Evolutionary conservation across 92 coral and sea anemone species (phyloP).

Genomic region (Galaxea fascicularis): DNA sequence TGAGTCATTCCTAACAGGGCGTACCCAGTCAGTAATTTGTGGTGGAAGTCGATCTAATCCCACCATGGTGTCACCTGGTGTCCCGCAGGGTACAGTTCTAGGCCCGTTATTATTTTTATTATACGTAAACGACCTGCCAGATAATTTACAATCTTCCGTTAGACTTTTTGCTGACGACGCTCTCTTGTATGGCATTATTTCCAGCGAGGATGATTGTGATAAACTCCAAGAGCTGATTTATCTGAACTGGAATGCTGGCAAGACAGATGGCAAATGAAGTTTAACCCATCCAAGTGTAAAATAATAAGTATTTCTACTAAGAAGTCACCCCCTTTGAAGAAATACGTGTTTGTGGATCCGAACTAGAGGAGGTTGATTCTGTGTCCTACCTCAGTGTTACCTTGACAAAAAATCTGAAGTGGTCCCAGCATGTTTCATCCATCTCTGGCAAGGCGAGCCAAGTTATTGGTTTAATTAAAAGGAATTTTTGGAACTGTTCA

Average conservation of each 20-base stretch:
- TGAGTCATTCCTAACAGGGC: constrained; percentile 50
- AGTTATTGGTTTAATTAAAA: too few relatives aligned
- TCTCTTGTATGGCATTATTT: too few relatives aligned
- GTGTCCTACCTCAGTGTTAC: too few relatives aligned
- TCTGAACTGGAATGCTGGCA: constrained; percentile 32
- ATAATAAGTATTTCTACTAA: too few relatives aligned
- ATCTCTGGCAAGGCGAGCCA: constrained; percentile 46
- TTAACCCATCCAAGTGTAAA: constrained; percentile 51
- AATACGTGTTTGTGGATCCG: too few relatives aligned
- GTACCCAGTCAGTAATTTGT: constrained; percentile 41
- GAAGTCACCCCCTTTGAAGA: too few relatives aligned
- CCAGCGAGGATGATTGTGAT: constrained; percentile 13
- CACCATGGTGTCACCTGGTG: background rate
- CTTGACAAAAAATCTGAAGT: too few relatives aligned
- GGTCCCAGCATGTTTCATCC: too few relatives aligned
- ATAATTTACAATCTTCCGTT: background rate
- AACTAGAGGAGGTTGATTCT: too few relatives aligned
- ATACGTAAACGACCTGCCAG: background rate
- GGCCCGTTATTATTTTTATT: background rate
- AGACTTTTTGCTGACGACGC: background rate
- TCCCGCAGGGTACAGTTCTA: background rate
- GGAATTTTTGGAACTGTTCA: too few relatives aligned
- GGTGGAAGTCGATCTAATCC: constrained; percentile 30
- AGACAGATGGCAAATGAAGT: constrained; percentile 42
- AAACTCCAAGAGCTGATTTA: background rate